These are phyloP conservation scores for Trilocha varians DNA, from an alignment of 2,888 invertebrate species.

Conservation along the genomic window DNA sequence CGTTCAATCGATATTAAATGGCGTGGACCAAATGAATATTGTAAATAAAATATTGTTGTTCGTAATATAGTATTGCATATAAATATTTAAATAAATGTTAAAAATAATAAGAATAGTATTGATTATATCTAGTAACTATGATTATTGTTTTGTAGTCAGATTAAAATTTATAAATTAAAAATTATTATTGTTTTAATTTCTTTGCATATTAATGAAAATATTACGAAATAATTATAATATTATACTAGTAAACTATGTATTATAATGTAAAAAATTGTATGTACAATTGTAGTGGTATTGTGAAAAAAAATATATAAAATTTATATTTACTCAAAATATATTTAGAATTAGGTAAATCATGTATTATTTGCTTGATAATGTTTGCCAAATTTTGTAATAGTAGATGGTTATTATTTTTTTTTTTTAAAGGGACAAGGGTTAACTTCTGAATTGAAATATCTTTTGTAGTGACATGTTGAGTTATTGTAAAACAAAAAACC, in stretches of 20 bases:
- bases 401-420: background rate
- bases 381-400: background rate
- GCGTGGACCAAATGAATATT: slow-evolving; percentile 10
- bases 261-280: background rate
- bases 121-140: too few relatives aligned
- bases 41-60: slow-evolving; percentile 3
- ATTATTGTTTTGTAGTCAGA: too few relatives aligned
- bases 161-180: too few relatives aligned
- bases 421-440: background rate
- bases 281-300: slow-evolving; percentile 1
- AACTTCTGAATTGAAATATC: background rate
- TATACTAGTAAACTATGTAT: background rate
- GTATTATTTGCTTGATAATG: background rate
- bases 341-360: background rate
- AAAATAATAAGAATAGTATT: too few relatives aligned
- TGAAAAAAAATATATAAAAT: background rate
- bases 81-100: too few relatives aligned
- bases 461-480: too few relatives aligned
- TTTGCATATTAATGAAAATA: too few relatives aligned
- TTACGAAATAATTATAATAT: too few relatives aligned
- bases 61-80: too few relatives aligned
- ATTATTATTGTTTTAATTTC: too few relatives aligned
- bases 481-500: background rate
- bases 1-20: slow-evolving; percentile 3
- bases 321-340: background rate